Evolutionary conservation across 2,113 vertebrate genomes (phyloP).

Genomic region (Pygoscelis antarcticus): DNA sequence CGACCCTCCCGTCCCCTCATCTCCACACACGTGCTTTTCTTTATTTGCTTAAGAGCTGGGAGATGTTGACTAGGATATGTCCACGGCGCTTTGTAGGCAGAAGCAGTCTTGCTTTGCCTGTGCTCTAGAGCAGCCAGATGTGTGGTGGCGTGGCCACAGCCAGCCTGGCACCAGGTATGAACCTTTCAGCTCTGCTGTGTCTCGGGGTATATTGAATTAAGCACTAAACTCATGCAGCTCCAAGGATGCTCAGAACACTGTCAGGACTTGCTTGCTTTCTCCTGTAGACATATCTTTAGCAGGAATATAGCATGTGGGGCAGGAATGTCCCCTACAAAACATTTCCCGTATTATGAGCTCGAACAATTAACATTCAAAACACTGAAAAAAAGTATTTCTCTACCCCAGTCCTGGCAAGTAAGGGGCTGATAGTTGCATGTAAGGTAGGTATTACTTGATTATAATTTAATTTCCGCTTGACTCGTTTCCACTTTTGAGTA

Average conservation of each 20-base stretch:
- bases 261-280: not conserved
- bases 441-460: not conserved
- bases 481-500: not conserved
- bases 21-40: not conserved
- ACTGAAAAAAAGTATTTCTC: not conserved
- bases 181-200: not conserved
- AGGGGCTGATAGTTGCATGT: not conserved
- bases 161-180: not conserved
- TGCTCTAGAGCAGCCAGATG: not conserved
- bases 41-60: not conserved
- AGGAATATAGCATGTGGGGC: not conserved
- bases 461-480: slow-evolving; percentile 27
- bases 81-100: not conserved
- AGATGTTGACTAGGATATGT: not conserved
- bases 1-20: not conserved
- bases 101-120: not conserved
- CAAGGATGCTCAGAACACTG: not conserved
- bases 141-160: no score
- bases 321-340: not conserved
- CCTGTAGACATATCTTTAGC: not conserved
- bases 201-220: not conserved
- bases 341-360: not conserved
- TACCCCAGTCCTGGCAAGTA: not conserved
- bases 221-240: not conserved
- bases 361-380: not conserved